phyloP scores from a whole-genome alignment of 2,113 vertebrate species.

The Rallus limicola region DNA sequence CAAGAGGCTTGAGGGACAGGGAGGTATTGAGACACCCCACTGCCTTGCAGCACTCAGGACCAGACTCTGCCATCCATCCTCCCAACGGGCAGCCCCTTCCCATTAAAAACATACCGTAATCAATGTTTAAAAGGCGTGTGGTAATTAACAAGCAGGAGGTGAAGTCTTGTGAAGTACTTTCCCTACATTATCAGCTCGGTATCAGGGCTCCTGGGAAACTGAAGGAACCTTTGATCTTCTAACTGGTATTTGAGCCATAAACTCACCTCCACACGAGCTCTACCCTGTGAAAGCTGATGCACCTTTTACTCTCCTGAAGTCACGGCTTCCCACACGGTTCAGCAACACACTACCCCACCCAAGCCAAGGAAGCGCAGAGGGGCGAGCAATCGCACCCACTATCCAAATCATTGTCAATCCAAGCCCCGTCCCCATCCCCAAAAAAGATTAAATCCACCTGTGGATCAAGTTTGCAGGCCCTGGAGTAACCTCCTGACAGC shows the following conservation, averaged over 20 bases:
- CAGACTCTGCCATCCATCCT: neutral
- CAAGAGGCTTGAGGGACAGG: neutral
- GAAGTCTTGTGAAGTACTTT: slow-evolving; percentile 24
- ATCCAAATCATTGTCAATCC: neutral
- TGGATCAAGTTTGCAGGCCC: neutral
- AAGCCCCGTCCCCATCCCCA: neutral
- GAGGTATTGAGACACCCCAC: neutral
- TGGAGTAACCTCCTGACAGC: neutral
- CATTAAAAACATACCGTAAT: neutral
- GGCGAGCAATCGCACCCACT: neutral
- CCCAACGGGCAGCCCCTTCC: neutral
- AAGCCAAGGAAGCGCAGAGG: accelerated
- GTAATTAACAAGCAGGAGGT: slow-evolving; percentile 33
- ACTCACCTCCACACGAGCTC: neutral
- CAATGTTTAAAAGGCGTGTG: neutral
- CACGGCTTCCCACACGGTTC: neutral
- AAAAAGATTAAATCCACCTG: accelerated
- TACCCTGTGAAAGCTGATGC: neutral
- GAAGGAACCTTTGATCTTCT: slow-evolving; percentile 49
- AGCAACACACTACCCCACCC: accelerated
- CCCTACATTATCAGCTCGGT: neutral
- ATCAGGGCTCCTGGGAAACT: neutral
- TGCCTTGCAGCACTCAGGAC: neutral
- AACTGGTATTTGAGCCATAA: neutral
- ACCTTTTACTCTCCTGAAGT: neutral